Evolutionary conservation across 2,888 invertebrate species (phyloP), one percentile per base, ranked within the genome.

Genomic region (Dermolepida albohirtum): DNA sequence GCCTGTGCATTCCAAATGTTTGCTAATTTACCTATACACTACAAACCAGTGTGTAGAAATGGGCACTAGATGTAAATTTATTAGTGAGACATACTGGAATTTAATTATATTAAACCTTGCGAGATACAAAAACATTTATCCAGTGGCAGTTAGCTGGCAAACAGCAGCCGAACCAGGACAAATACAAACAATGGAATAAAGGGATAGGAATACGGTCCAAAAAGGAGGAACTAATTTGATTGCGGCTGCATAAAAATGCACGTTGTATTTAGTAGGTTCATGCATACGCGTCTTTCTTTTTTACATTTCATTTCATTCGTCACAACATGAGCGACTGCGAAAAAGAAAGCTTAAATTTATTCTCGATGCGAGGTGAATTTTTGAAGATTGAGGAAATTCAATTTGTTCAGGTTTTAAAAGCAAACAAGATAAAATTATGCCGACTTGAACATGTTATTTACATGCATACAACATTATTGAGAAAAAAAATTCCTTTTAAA

Each of bases 51-150:
- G 34, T 34, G 51, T 12, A 51, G 29, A 51, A 29, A 51, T 29
- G 34, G 34, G 63, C 39, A 49, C 16, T 34, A 16, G 54, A 59
- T 47, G 29, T 41, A 22, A 52, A 64, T 64, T 64, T 64, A 64
- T 52, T 64, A 64, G 52, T 43, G 59, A 43, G 52, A 29, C 66
- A 57, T 66, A 66, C 47, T 49, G 49, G 66, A 66, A 66, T 66
- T 66, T 66, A 57, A 66, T 66, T 66, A 66, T 66, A 49, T 66
- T 57, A 66, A 66, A 50, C 57, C 57, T 55, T 57, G 40, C 39
- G 57, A 66, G 66, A 57, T 49, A 66, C 57, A 57, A 66, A 57
- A 66, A 66, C 57, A 66, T 47, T 57, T 55, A 47, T 40, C 14
- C 55, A 29, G 29, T n/a, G 29, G 51, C 8, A 27, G 34, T 34